These are phyloP conservation scores for Hirtodrosophila confusa DNA, from an alignment of 2,888 invertebrate species.

Conservation along the genomic window DNA sequence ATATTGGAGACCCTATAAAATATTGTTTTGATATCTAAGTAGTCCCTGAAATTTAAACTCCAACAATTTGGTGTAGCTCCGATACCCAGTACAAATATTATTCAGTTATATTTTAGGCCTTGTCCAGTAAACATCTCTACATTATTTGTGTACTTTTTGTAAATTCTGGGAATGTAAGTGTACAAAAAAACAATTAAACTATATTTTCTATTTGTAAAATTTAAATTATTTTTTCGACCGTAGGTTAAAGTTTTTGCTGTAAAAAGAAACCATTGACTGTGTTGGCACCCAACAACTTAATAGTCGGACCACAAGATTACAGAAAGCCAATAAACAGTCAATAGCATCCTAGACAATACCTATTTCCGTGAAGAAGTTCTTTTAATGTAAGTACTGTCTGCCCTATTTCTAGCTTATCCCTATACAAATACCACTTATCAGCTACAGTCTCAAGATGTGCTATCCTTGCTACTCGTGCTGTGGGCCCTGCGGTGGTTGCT, in stretches of 20 bases:
- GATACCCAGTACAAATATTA: not conserved
- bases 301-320: too few relatives aligned
- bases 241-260: conserved; percentile 5
- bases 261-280: not conserved
- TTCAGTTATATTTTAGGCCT: not conserved
- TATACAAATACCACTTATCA: too few relatives aligned
- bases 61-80: not conserved
- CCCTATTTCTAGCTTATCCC: not conserved
- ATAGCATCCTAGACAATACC: conserved; percentile 2
- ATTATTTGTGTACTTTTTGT: conserved; percentile 9
- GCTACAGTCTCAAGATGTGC: conserved; percentile 23
- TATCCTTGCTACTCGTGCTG: conserved; percentile 8
- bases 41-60: not conserved
- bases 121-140: conserved; percentile 1
- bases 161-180: conserved; percentile 1
- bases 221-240: not conserved
- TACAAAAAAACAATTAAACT: not conserved
- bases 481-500: not conserved
- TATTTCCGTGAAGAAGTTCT: conserved; percentile 23
- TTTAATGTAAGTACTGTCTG: conserved; percentile 4
- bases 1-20: too few relatives aligned
- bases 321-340: not conserved
- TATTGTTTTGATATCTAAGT: conserved; percentile 1
- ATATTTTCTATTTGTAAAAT: too few relatives aligned
- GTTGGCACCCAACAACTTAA: too few relatives aligned